phyloP scores from a whole-genome alignment of 1,140 invertebrate genomes.

The Hyles euphorbiae region DNA sequence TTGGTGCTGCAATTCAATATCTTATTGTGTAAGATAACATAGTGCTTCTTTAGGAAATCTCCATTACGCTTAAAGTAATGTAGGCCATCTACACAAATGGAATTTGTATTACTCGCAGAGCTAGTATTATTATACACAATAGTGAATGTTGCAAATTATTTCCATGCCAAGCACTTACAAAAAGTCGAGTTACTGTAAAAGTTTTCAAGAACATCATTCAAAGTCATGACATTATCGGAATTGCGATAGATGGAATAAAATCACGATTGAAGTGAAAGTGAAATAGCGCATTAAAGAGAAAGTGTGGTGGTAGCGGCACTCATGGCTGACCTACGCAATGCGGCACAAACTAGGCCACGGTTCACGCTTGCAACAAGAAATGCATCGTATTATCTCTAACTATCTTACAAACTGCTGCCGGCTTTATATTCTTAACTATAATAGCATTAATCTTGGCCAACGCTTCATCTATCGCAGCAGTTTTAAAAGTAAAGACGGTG shows the following conservation, averaged over 20 bases:
- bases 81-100: too few relatives aligned
- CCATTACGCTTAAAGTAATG: too few relatives aligned
- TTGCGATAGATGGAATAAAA: slow-evolving; percentile 14
- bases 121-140: too few relatives aligned
- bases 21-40: too few relatives aligned
- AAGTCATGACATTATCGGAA: background rate
- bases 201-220: background rate
- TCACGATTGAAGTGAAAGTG: slow-evolving; percentile 54
- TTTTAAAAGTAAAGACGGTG: slow-evolving; percentile 1
- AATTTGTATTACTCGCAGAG: too few relatives aligned
- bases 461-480: background rate
- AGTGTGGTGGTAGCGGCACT: slow-evolving; percentile 37
- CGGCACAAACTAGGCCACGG: slow-evolving; percentile 45
- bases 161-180: too few relatives aligned
- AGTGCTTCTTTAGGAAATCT: too few relatives aligned
- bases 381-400: slow-evolving; percentile 26
- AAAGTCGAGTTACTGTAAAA: background rate
- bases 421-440: background rate
- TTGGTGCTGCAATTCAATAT: too few relatives aligned
- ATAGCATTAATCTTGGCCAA: slow-evolving; percentile 5
- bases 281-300: slow-evolving; percentile 48
- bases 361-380: slow-evolving; percentile 35
- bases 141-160: too few relatives aligned
- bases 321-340: slow-evolving; percentile 66
- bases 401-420: background rate